A percentile compares a stretch with the other conserved stretches of the same genome.
Conservation (phyloP, 2,888 invertebrate genomes). For the Hydraecia micacea region DNA sequence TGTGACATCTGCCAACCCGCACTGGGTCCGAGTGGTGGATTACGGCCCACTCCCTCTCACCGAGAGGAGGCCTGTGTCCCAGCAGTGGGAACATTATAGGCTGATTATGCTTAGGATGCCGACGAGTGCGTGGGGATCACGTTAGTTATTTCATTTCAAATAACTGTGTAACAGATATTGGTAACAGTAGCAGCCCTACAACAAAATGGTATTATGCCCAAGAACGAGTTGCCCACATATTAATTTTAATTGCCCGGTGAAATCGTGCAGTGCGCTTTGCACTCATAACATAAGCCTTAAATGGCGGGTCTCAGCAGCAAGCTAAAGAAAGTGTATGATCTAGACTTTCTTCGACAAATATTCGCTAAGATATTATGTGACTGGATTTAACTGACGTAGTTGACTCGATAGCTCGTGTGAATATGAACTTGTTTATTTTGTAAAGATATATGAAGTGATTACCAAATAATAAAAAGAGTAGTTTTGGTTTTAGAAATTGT, state of each 20-base stretch:
- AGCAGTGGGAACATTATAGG: too few species aligned
- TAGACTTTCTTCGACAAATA: constrained; percentile 61
- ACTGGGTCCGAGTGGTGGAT: too few species aligned
- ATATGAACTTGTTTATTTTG: constrained; percentile 1
- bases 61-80: too few species aligned
- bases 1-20: too few species aligned
- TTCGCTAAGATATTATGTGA: constrained; percentile 41
- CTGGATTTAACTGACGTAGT: constrained; percentile 4
- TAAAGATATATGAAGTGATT: not conserved
- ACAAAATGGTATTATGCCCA: constrained; percentile 54
- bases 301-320: constrained; percentile 45
- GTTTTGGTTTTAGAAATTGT: not conserved
- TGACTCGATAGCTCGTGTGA: not conserved
- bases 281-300: constrained; percentile 65
- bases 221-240: constrained; percentile 71
- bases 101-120: too few species aligned
- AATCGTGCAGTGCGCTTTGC: constrained; percentile 64
- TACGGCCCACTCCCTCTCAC: too few species aligned
- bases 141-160: not conserved
- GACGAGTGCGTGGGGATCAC: not conserved
- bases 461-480: too few species aligned
- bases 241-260: constrained; percentile 74
- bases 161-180: not conserved
- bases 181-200: constrained; percentile 44
- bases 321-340: constrained; percentile 47